Percentiles rank a stretch among this genome's conserved stretches.
phyloP scores from a whole-genome alignment of 2,113 vertebrate genomes.

The Cyanistes caeruleus region DNA sequence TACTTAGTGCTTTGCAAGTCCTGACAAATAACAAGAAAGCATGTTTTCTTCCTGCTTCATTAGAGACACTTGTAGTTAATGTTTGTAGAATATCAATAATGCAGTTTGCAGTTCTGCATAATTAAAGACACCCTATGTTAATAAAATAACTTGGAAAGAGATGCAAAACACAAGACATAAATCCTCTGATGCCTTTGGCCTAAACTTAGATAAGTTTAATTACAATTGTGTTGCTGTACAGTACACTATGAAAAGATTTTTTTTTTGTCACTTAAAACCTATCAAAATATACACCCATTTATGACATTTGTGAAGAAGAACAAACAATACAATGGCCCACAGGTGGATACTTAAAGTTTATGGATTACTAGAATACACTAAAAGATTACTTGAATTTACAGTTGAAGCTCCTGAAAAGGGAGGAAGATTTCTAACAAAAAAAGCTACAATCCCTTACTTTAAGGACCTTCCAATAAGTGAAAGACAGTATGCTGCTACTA shows the following conservation, averaged over 20 bases:
- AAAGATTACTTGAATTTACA: neutral
- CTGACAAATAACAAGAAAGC: conserved; percentile 55
- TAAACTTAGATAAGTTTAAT: conserved; percentile 76
- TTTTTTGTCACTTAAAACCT: conserved; percentile 70
- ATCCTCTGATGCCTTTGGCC: conserved; percentile 67
- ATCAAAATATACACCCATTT: conserved; percentile 46
- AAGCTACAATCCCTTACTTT: conserved; percentile 47
- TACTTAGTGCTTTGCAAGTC: conserved; percentile 39
- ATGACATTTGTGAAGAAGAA: conserved; percentile 69
- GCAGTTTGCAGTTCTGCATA: conserved; percentile 76
- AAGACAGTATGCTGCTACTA: neutral
- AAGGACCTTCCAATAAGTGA: conserved; percentile 19
- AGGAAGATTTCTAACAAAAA: conserved; percentile 19
- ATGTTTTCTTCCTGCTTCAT: conserved; percentile 72
- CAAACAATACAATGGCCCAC: conserved; percentile 62
- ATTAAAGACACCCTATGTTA: conserved; percentile 78
- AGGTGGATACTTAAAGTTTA: conserved; percentile 55
- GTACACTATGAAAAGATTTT: conserved; percentile 51
- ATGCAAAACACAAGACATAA: conserved; percentile 57
- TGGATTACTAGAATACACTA: conserved; percentile 26
- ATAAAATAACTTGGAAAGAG: conserved; percentile 75
- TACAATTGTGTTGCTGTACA: conserved; percentile 46
- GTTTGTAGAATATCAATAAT: conserved; percentile 80
- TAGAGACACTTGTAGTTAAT: conserved; percentile 73
- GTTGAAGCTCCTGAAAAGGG: conserved; percentile 46